phyloP scores from a whole-genome alignment of 2,797 vertebrate species.

The Sebastes ruberrimus region DNA sequence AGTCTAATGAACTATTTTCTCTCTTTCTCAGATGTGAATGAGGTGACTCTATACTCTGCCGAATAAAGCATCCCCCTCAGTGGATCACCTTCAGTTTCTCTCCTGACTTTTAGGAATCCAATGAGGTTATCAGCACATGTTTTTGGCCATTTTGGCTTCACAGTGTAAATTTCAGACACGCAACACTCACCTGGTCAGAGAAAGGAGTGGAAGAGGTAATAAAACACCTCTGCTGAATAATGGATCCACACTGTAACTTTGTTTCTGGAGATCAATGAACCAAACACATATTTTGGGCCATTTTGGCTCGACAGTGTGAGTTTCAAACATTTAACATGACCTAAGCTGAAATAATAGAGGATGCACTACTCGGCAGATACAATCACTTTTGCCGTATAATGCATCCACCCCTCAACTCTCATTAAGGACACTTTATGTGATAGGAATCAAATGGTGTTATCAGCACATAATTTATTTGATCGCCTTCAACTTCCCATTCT shows the following conservation, averaged over 20 bases:
- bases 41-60: background rate
- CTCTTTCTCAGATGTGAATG: background rate
- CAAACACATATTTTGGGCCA: background rate
- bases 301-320: background rate
- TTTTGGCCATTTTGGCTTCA: background rate
- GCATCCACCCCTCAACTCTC: background rate
- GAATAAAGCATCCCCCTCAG: background rate
- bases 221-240: background rate
- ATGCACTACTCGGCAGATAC: background rate
- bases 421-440: background rate
- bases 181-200: rapidly evolving
- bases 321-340: background rate
- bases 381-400: background rate
- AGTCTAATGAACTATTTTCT: no score
- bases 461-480: background rate
- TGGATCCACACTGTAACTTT: background rate
- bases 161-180: background rate
- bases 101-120: background rate
- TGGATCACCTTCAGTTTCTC: background rate
- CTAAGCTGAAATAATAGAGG: background rate
- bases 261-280: background rate
- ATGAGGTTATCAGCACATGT: background rate
- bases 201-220: background rate
- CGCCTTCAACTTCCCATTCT: background rate
- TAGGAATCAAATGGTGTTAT: background rate